These are phyloP conservation scores for Rhagoletis zephyria DNA, from an alignment of 1,140 invertebrate genomes.

Conservation along the genomic window DNA sequence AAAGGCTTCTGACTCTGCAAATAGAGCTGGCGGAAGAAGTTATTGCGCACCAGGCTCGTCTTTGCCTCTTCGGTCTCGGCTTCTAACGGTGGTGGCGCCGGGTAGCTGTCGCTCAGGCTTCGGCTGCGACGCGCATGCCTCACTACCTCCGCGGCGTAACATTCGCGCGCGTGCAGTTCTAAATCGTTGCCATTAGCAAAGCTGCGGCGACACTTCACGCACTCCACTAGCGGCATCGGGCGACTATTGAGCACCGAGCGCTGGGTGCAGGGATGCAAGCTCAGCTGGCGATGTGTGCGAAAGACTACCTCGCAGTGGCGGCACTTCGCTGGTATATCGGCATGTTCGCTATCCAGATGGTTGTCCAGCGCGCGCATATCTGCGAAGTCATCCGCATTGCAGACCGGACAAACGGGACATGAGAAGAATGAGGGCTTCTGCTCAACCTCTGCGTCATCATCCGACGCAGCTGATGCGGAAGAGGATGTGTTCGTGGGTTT, in stretches of 20 bases:
- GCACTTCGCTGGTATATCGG: constrained; percentile 81
- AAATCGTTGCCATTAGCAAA: constrained; percentile 84
- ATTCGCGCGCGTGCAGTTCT: constrained; percentile 79
- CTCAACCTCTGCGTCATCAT: constrained; percentile 49
- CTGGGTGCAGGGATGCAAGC: constrained; percentile 76
- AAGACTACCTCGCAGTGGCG: constrained; percentile 81
- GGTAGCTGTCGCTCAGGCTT: constrained; percentile 64
- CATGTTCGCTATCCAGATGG: constrained; percentile 83
- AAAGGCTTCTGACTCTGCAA: constrained; percentile 78
- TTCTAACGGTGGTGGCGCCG: neutral
- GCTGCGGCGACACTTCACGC: constrained; percentile 80
- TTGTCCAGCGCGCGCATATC: constrained; percentile 77
- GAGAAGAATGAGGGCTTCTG: constrained; percentile 56
- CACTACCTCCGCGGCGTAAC: constrained; percentile 67
- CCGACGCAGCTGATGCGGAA: constrained; percentile 18
- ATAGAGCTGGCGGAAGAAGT: constrained; percentile 87
- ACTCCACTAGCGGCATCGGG: constrained; percentile 79
- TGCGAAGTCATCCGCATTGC: constrained; percentile 78
- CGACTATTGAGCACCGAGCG: constrained; percentile 77
- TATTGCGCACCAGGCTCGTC: constrained; percentile 76
- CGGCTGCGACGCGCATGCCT: constrained; percentile 58
- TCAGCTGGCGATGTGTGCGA: constrained; percentile 80
- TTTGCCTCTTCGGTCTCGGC: constrained; percentile 55
- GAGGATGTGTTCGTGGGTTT: constrained; percentile 58
- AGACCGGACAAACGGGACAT: constrained; percentile 75